These are phyloP conservation scores for Tautogolabrus adspersus DNA, from an alignment of 2,113 vertebrate genomes.

Conservation along the genomic window DNA sequence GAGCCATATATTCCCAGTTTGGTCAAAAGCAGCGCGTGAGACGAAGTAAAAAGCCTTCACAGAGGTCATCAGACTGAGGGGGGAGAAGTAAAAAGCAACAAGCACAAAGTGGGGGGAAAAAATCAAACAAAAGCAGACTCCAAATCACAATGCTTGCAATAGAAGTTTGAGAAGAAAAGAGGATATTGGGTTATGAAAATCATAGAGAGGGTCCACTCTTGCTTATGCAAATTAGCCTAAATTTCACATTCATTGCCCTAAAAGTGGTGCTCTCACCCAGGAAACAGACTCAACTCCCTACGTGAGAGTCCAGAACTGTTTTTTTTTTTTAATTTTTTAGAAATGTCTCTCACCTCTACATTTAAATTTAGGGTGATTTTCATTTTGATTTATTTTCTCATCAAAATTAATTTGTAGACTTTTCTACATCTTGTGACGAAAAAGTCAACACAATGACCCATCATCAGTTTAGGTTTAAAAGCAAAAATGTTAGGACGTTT, in stretches of 20 bases:
- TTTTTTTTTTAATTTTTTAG: conserved; percentile 26
- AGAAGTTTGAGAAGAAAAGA: conserved; percentile 90
- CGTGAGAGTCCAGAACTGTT: conserved; percentile 30
- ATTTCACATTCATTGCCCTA: conserved; percentile 66
- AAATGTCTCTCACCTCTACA: neutral
- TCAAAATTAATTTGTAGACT: neutral
- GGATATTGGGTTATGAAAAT: conserved; percentile 89
- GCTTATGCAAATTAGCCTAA: conserved; percentile 72
- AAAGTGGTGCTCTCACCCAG: conserved; percentile 63
- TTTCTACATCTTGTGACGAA: neutral
- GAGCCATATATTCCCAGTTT: conserved; percentile 69
- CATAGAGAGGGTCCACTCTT: conserved; percentile 79
- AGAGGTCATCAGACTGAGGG: conserved; percentile 84
- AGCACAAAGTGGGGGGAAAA: conserved; percentile 85
- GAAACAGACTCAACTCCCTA: conserved; percentile 17
- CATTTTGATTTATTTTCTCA: neutral
- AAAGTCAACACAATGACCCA: neutral
- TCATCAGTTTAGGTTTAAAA: neutral
- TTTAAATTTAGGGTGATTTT: neutral
- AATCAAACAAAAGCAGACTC: conserved; percentile 83
- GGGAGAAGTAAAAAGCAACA: conserved; percentile 89
- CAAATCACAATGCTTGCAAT: conserved; percentile 91
- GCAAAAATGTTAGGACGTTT: conserved; percentile 9
- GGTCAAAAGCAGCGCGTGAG: conserved; percentile 69
- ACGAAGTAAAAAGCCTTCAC: conserved; percentile 89